Evolutionary conservation across 2,888 invertebrate genomes (phyloP).

Genomic region (Thelaira solivaga): DNA sequence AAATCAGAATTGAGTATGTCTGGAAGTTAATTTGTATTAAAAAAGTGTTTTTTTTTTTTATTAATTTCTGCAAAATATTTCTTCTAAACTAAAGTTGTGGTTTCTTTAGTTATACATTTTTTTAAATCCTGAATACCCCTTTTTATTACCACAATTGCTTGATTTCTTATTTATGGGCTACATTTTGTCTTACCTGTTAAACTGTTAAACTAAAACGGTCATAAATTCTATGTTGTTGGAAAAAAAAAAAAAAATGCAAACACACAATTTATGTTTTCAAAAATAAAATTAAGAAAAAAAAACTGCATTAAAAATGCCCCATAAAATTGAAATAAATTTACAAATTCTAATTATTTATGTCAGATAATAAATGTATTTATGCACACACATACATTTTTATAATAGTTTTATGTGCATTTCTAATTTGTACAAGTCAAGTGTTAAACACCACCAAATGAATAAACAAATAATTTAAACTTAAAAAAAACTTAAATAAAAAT

Average conservation of each 20-base stretch:
- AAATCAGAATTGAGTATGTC: neutral
- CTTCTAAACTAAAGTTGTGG: no score
- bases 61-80: neutral
- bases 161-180: no score
- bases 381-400: no score
- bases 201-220: neutral
- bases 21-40: neutral
- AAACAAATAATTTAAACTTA: neutral
- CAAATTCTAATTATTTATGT: conserved; percentile 27
- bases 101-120: no score
- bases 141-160: no score
- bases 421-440: conserved; percentile 24
- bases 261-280: neutral
- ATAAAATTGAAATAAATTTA: neutral
- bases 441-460: neutral
- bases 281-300: neutral
- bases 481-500: no score
- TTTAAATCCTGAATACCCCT: no score
- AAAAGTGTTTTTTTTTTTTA: neutral
- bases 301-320: neutral
- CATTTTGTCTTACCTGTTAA: no score
- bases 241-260: no score
- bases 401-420: no score
- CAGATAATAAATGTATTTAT: conserved; percentile 4
- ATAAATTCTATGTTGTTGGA: neutral